Conservation (phyloP, 2,113 vertebrate genomes). For the Takifugu flavidus region DNA sequence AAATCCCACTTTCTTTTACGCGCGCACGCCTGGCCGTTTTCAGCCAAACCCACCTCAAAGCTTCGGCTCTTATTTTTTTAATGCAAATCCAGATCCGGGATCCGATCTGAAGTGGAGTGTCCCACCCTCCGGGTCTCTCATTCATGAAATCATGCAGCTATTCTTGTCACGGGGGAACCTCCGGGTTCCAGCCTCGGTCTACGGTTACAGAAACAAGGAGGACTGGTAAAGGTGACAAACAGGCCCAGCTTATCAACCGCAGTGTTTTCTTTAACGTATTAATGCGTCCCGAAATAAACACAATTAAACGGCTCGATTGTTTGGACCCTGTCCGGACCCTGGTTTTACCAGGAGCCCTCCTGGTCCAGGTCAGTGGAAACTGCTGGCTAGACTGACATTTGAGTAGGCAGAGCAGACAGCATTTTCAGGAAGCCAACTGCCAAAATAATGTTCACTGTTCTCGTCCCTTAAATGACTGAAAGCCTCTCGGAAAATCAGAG, state of each 20-base stretch:
- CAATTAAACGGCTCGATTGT: conserved; percentile 22
- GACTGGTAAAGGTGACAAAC: conserved; percentile 12
- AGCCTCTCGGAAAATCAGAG: too few relatives aligned
- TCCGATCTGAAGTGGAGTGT: conserved; percentile 21
- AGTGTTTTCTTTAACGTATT: neutral
- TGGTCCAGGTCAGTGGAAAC: conserved; percentile 59
- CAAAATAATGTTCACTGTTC: conserved; percentile 63
- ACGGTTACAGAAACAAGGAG: conserved; percentile 26
- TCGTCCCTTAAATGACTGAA: conserved; percentile 26
- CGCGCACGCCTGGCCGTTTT: neutral
- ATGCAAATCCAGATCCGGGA: neutral
- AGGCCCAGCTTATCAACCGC: conserved; percentile 9
- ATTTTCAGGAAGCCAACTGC: conserved; percentile 51
- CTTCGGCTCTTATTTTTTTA: neutral
- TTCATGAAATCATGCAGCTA: conserved; percentile 67
- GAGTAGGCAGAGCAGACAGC: conserved; percentile 59
- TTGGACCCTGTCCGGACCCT: conserved; percentile 13
- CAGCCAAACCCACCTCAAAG: neutral
- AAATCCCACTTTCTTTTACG: neutral
- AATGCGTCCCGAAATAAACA: conserved; percentile 31
- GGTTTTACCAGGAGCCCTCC: conserved; percentile 26
- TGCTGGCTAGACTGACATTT: conserved; percentile 68
- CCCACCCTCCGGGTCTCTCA: conserved; percentile 46
- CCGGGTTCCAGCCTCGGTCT: conserved; percentile 31
- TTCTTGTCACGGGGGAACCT: conserved; percentile 66